phyloP scores from a whole-genome alignment of 1,140 invertebrate genomes.

The Stegodyphus dumicola region DNA sequence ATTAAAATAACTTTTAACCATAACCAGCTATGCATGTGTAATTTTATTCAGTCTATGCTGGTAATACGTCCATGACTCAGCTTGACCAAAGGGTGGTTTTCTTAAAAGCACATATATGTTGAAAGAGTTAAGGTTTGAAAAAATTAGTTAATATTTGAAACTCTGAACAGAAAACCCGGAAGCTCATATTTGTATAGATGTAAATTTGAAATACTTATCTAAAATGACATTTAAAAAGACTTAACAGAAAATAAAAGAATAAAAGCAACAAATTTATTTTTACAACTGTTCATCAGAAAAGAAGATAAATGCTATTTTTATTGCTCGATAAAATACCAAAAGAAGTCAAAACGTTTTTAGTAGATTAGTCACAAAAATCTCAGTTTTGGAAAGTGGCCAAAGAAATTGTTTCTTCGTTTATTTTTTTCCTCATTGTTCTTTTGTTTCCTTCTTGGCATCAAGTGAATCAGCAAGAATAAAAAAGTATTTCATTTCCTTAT shows the following conservation, averaged over 20 bases:
- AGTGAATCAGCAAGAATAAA: too few relatives aligned
- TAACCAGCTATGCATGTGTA: too few relatives aligned
- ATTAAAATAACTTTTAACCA: too few relatives aligned
- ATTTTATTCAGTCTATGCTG: too few relatives aligned
- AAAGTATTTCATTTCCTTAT: constrained; percentile 7
- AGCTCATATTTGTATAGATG: not conserved
- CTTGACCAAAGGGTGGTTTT: too few relatives aligned
- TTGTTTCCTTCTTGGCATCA: not conserved
- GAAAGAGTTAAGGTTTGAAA: too few relatives aligned
- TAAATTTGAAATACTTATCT: not conserved
- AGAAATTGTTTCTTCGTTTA: constrained; percentile 16
- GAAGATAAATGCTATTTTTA: constrained; percentile 18
- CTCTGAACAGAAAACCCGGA: too few relatives aligned
- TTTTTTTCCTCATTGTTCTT: not conserved
- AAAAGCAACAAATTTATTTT: constrained; percentile 13
- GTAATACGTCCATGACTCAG: too few relatives aligned
- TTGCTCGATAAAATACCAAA: constrained; percentile 19
- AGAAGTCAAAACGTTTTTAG: constrained; percentile 25
- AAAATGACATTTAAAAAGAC: constrained; percentile 8
- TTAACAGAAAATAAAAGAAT: not conserved
- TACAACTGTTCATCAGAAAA: not conserved
- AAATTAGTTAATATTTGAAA: too few relatives aligned
- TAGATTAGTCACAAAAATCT: constrained; percentile 21
- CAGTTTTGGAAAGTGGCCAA: constrained; percentile 20
- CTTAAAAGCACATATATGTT: too few relatives aligned